phyloP scores from a whole-genome alignment of 2,797 vertebrate genomes.

The Picus viridis region DNA sequence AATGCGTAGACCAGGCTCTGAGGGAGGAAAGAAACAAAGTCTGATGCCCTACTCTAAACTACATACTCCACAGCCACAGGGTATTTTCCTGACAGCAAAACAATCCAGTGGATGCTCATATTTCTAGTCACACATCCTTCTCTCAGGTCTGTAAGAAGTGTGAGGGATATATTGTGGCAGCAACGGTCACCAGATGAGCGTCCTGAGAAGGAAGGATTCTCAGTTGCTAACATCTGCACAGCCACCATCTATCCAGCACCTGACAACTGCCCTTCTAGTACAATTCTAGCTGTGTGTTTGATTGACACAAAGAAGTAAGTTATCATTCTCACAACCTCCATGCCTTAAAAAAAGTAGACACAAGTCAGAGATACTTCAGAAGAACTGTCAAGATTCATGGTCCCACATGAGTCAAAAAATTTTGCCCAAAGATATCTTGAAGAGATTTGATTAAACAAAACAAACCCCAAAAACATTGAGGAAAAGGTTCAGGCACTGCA shows the following conservation, averaged over 20 bases:
- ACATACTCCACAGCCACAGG: background rate
- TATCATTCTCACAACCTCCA: background rate
- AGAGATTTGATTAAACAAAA: background rate
- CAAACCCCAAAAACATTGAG: background rate
- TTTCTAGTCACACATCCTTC: conserved; percentile 36
- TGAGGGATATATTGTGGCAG: background rate
- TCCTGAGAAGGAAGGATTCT: background rate
- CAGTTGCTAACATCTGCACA: background rate
- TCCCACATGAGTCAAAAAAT: background rate
- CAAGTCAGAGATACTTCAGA: background rate
- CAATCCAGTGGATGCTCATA: conserved; percentile 30
- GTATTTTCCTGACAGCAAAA: background rate
- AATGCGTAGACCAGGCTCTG: background rate
- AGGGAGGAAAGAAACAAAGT: background rate
- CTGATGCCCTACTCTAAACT: background rate
- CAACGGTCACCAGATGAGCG: background rate
- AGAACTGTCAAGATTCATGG: background rate
- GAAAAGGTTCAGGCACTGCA: background rate
- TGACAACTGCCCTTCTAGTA: background rate
- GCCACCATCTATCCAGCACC: background rate
- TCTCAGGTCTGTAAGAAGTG: conserved; percentile 2
- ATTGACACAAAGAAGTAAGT: background rate
- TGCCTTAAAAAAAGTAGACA: background rate
- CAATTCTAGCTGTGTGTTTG: background rate
- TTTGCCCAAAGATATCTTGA: background rate